Evolutionary conservation across 2,113 vertebrate species (phyloP), one percentile per base, ranked within the genome.

Genomic region (Ibidorhyncha struthersii): DNA sequence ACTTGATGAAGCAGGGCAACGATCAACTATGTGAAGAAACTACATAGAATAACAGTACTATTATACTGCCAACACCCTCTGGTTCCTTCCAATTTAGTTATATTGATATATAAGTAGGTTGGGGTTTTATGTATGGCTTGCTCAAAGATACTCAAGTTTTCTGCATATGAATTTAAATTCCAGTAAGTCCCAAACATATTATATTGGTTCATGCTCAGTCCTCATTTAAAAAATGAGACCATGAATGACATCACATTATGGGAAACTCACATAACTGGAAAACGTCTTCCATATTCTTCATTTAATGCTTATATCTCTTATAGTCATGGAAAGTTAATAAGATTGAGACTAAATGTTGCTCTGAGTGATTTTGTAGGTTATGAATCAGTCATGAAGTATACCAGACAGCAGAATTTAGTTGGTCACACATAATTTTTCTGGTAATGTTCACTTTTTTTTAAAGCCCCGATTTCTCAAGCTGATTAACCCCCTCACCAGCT

Each of bases 1-100:
- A 91, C 66, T 94, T 43, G 99, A 99, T 32, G 99, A 99, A 55
- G 88, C 96, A 63, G 98, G 97, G 7, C 98, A 98, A 89, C 98
- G 98, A 85, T 96, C 98, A 53, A 99, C 98, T 88, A 98, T 99
- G 97, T 98, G 94, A 98, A 96, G 52, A 34, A 74, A 81, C 56
- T 17, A 53, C 7, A 72, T 6, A 40, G 7, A 69, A 19, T 49
- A 36, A 19, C 23, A 55, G 27, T 56, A 69, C 20, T 73, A 7
- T 14, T 53, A 45, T n/a, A 84, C 56, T 52, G 55, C 76, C 63
- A 93, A 41, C 4, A 8, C 4, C 38, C 80, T 10, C 43, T 23
- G 7, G 59, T 41, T 45, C 55, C 45, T 77, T 73, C 66, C 30
- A 22, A 5, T 41, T 58, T 69, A 80, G 45, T 65, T 82, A 32